phyloP scores from a whole-genome alignment of 1,140 invertebrate species.

The Cotesia chilonis region DNA sequence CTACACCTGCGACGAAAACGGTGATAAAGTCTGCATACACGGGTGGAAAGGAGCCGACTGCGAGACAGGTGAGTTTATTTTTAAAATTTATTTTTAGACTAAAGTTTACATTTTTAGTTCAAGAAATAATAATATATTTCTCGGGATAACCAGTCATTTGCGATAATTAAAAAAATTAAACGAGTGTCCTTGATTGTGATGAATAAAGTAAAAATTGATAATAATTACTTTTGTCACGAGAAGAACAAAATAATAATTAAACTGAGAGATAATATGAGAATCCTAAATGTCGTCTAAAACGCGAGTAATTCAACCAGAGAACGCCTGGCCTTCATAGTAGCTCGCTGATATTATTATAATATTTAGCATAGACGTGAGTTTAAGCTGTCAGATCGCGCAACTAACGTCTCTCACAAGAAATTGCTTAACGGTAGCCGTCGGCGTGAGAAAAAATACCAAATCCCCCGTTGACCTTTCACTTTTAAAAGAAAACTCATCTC shows the following conservation, averaged over 20 bases:
- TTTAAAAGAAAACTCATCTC: constrained; percentile 16
- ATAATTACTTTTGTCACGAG: too few species aligned
- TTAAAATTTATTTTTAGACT: background rate
- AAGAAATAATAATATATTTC: background rate
- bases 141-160: too few species aligned
- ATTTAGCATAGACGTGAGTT: constrained; percentile 19
- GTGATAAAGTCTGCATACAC: constrained; percentile 89
- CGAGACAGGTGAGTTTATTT: constrained; percentile 77
- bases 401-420: constrained; percentile 27
- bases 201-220: too few species aligned
- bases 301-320: constrained; percentile 20
- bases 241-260: too few species aligned
- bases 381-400: constrained; percentile 29
- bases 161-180: too few species aligned
- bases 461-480: constrained; percentile 32
- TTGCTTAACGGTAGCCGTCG: constrained; percentile 32
- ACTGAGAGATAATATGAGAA: too few species aligned
- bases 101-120: background rate
- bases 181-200: too few species aligned
- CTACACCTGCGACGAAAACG: constrained; percentile 87
- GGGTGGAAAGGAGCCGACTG: constrained; percentile 95
- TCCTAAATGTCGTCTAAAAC: constrained; percentile 1
- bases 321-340: constrained; percentile 29
- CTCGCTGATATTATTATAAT: constrained; percentile 13
- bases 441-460: constrained; percentile 34